Evolutionary conservation across 2,888 invertebrate species (phyloP).

Genomic region (Kuschelorhynchus macadamiae): DNA sequence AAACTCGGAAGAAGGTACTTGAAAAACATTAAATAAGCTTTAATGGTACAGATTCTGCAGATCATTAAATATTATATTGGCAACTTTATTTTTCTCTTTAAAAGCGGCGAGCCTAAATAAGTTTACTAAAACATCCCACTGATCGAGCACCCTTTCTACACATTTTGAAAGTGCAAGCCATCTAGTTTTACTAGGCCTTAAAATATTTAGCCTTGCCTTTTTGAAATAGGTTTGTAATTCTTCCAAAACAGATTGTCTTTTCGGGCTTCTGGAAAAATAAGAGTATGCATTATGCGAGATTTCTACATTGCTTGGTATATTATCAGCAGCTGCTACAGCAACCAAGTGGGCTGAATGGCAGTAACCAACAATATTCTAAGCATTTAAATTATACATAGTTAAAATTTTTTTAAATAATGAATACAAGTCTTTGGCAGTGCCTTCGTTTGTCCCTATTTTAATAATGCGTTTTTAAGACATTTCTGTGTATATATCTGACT

Average conservation of each 20-base stretch:
- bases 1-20: constrained; percentile 18
- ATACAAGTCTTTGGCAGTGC: constrained; percentile 27
- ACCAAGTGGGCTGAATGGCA: constrained; percentile 35
- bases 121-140: constrained; percentile 34
- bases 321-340: neutral
- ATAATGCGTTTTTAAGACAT: constrained; percentile 15
- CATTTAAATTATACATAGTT: constrained; percentile 23
- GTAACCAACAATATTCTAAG: constrained; percentile 5
- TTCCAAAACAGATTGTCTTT: constrained; percentile 38
- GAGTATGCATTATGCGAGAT: constrained; percentile 32
- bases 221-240: constrained; percentile 32
- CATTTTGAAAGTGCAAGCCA: constrained; percentile 41
- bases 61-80: constrained; percentile 33
- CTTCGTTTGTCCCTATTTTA: constrained; percentile 27
- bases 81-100: constrained; percentile 28
- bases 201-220: constrained; percentile 28
- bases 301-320: constrained; percentile 41
- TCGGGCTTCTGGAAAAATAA: constrained; percentile 46
- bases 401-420: constrained; percentile 25
- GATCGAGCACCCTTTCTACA: constrained; percentile 38
- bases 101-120: constrained; percentile 21
- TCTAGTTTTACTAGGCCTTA: constrained; percentile 29
- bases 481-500: constrained; percentile 4
- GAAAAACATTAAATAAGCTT: constrained; percentile 26
- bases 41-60: constrained; percentile 32